These are phyloP conservation scores for Sceloporus tristichus DNA, from an alignment of 2,113 vertebrate genomes.

Conservation along the genomic window DNA sequence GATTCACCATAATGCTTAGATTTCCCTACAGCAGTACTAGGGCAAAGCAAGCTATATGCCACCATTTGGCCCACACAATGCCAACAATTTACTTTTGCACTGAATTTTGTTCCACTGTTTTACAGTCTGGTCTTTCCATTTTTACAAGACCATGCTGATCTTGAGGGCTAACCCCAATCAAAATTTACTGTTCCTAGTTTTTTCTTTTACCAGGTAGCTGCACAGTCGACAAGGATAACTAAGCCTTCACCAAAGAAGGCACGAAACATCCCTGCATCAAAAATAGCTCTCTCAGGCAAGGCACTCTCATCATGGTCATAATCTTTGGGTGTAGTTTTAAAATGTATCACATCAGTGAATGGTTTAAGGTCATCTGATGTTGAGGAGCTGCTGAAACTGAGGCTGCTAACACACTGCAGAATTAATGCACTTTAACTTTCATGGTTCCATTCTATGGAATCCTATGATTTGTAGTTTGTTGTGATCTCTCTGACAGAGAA, in stretches of 20 bases:
- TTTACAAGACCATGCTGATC: background rate
- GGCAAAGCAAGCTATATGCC: background rate
- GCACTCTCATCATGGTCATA: background rate
- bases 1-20: background rate
- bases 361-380: background rate
- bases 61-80: background rate
- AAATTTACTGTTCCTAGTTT: background rate
- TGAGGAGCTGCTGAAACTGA: background rate
- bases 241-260: background rate
- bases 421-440: too few relatives aligned
- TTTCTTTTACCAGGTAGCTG: background rate
- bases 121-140: conserved; percentile 1
- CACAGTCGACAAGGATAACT: background rate
- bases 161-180: background rate
- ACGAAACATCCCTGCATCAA: background rate
- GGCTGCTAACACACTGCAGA: too few relatives aligned
- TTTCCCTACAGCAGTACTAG: background rate
- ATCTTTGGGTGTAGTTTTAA: conserved; percentile 1
- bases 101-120: background rate
- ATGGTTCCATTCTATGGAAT: too few relatives aligned
- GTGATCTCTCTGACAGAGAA: too few relatives aligned
- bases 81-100: background rate
- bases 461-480: too few relatives aligned
- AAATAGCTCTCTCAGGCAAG: background rate
- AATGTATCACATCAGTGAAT: background rate